Conservation (phyloP, 1,140 invertebrate species). For the Panonychus citri region DNA sequence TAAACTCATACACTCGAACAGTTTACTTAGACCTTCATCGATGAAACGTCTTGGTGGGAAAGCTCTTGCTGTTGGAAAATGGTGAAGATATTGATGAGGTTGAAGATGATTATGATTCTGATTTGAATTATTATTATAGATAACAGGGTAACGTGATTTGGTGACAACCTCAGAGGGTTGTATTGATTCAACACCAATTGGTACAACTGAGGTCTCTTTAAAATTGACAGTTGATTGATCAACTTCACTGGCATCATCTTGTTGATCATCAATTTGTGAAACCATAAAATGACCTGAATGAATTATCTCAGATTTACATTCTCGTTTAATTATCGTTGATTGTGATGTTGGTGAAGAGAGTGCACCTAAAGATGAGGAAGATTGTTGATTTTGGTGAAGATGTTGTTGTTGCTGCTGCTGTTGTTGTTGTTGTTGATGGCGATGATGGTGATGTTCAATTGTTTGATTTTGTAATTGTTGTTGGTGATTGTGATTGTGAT, state of each 20-base stretch:
- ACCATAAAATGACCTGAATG: constrained; percentile 98
- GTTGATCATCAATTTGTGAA: constrained; percentile 67
- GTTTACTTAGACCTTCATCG: constrained; percentile 73
- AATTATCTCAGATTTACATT: constrained; percentile 38
- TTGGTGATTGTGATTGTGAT: no score
- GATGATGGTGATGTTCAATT: no score
- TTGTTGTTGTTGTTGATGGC: no score
- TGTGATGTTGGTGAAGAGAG: no score
- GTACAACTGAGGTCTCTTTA: constrained; percentile 48
- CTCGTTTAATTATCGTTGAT: no score
- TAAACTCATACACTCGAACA: constrained; percentile 87
- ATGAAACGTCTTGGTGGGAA: constrained; percentile 36
- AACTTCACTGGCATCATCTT: constrained; percentile 27
- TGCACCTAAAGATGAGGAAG: no score
- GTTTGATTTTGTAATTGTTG: no score
- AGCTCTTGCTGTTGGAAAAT: no score
- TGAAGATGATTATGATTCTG: constrained; percentile 21
- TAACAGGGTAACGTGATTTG: constrained; percentile 11
- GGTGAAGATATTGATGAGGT: no score
- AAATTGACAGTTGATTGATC: constrained; percentile 26
- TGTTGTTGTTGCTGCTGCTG: no score
- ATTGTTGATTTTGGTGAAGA: no score
- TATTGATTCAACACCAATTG: constrained; percentile 20
- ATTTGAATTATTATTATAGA: constrained; percentile 22
- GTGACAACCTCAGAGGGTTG: neutral